A percentile compares a stretch with the other conserved stretches of the same genome.
Conservation (phyloP, 2,888 invertebrate species). For the Eilema depressum region DNA sequence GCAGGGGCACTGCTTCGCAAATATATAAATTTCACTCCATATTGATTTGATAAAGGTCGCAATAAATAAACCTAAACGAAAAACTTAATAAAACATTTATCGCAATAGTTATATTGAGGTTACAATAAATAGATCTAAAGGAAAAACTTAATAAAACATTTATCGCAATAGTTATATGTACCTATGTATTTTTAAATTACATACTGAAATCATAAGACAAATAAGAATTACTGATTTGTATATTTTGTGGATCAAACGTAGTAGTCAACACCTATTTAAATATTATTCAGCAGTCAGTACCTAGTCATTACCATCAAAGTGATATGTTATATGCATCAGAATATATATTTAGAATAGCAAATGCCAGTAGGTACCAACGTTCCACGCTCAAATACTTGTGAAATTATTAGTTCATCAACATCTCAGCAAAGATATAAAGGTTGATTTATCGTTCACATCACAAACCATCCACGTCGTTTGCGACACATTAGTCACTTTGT, state of each 20-base stretch:
- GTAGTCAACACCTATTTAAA: neutral
- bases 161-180: neutral
- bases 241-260: neutral
- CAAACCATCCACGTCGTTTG: neutral
- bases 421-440: slow-evolving; percentile 9
- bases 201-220: neutral
- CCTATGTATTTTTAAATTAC: neutral
- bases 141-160: neutral
- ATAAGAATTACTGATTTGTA: neutral
- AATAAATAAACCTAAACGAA: no score
- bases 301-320: neutral
- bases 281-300: neutral
- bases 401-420: slow-evolving; percentile 16
- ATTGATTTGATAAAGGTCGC: no score
- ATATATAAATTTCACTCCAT: neutral
- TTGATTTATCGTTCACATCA: slow-evolving; percentile 7
- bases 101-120: neutral
- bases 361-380: slow-evolving; percentile 10
- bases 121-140: no score
- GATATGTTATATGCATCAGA: neutral
- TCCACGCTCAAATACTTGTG: slow-evolving; percentile 1
- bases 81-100: neutral
- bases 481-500: neutral
- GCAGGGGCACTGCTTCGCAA: neutral
- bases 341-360: slow-evolving; percentile 19